Percentiles rank a stretch among this genome's conserved stretches.
phyloP scores from a whole-genome alignment of 2,888 invertebrate genomes.

The Achlya flavicornis region DNA sequence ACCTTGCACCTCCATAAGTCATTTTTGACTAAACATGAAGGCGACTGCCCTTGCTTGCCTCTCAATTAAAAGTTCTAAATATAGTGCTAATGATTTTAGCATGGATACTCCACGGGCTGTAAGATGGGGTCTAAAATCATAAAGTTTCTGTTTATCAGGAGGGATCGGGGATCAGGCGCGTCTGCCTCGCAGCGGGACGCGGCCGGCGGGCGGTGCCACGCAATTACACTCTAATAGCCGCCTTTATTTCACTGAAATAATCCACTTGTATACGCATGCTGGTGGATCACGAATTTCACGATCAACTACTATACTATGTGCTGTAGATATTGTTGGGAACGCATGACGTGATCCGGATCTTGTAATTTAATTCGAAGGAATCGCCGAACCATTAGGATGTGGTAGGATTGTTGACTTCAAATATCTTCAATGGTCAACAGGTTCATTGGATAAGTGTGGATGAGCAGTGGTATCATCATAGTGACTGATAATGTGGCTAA shows the following conservation, averaged over 20 bases:
- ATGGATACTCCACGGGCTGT: conserved; percentile 5
- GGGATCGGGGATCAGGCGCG: neutral
- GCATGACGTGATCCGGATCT: too few species aligned
- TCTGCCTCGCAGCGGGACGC: conserved; percentile 3
- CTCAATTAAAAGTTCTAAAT: conserved; percentile 13
- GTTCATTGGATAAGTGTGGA: too few species aligned
- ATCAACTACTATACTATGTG: neutral
- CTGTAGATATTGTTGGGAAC: too few species aligned
- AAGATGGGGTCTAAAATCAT: neutral
- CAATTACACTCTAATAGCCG: conserved; percentile 59
- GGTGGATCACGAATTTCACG: neutral
- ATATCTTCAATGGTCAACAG: too few species aligned
- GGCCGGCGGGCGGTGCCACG: conserved; percentile 39
- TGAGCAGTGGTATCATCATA: too few species aligned
- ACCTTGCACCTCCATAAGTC: too few species aligned
- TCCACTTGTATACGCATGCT: conserved; percentile 47
- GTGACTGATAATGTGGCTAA: too few species aligned
- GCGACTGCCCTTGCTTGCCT: conserved; percentile 21
- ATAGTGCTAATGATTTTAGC: conserved; percentile 1
- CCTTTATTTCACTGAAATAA: conserved; percentile 55
- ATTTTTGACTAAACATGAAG: neutral
- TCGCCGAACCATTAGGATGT: too few species aligned
- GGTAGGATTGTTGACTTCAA: too few species aligned
- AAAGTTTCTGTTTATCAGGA: neutral
- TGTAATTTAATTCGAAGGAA: too few species aligned